Percentiles rank a stretch among this genome's conserved stretches.
Evolutionary conservation across 2,888 invertebrate species (phyloP).

Genomic region (Drosophila mulleri): DNA sequence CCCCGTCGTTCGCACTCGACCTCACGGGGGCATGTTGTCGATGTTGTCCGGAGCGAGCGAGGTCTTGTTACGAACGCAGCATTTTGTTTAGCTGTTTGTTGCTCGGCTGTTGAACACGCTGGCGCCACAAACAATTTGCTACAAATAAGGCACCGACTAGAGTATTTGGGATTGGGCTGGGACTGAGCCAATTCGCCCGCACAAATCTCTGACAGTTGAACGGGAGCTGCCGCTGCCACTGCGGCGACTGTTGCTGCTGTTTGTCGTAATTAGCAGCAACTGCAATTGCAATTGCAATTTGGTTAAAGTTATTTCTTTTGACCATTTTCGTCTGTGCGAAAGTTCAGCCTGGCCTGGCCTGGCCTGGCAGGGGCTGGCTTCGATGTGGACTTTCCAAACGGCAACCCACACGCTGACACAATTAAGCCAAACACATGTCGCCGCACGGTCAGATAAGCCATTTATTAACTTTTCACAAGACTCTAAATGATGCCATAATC

Average conservation of each 20-base stretch:
- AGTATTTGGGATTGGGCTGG: slow-evolving; percentile 6
- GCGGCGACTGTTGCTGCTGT: too few species aligned
- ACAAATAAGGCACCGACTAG: slow-evolving; percentile 83
- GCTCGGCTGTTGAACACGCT: slow-evolving; percentile 42
- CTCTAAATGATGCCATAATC: slow-evolving; percentile 80
- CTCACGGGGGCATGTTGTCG: slow-evolving; percentile 33
- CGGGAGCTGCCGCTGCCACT: slow-evolving; percentile 34
- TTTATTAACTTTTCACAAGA: slow-evolving; percentile 82
- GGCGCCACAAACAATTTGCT: slow-evolving; percentile 82
- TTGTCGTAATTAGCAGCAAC: slow-evolving; percentile 77
- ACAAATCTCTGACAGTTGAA: slow-evolving; percentile 77
- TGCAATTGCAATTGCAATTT: slow-evolving; percentile 24
- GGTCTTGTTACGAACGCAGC: slow-evolving; percentile 47
- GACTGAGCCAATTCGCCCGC: slow-evolving; percentile 44
- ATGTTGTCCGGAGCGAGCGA: slow-evolving; percentile 18
- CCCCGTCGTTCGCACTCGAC: slow-evolving; percentile 62
- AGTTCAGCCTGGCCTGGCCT: slow-evolving; percentile 54
- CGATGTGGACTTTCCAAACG: slow-evolving; percentile 67
- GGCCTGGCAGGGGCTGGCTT: slow-evolving; percentile 5
- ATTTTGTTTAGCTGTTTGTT: slow-evolving; percentile 38
- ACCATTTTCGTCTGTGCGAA: slow-evolving; percentile 76
- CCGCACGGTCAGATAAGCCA: slow-evolving; percentile 74
- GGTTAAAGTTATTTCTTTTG: slow-evolving; percentile 62
- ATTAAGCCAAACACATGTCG: slow-evolving; percentile 82
- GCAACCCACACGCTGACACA: slow-evolving; percentile 79